These are phyloP conservation scores for Crotalus helleri DNA, from an alignment of 2,113 vertebrate genomes.

Conservation along the genomic window DNA sequence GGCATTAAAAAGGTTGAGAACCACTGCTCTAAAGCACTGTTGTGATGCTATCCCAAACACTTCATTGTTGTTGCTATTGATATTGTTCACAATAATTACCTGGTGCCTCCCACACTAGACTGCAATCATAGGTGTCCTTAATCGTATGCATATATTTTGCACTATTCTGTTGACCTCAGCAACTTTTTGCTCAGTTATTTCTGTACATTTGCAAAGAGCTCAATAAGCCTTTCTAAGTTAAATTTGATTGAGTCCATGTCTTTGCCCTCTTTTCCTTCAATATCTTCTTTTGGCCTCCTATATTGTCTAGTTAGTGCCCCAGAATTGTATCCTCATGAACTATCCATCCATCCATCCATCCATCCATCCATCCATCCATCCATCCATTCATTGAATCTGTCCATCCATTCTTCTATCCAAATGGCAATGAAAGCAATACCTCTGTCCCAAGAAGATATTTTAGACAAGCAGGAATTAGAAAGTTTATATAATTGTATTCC, in stretches of 20 bases:
- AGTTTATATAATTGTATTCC: not conserved
- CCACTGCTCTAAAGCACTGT: not conserved
- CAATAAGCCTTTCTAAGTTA: not conserved
- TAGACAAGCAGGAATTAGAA: not conserved
- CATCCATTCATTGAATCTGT: too few species aligned
- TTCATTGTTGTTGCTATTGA: not conserved
- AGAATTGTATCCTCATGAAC: not conserved
- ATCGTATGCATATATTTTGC: not conserved
- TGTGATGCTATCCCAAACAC: not conserved
- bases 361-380: too few species aligned
- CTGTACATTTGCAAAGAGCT: not conserved
- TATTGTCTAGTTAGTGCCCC: not conserved
- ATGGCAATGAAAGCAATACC: not conserved
- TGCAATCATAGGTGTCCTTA: not conserved
- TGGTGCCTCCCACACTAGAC: not conserved
- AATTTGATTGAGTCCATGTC: not conserved
- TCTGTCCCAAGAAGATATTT: not conserved
- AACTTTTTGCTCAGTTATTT: not conserved
- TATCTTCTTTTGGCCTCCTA: not conserved
- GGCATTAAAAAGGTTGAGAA: too few species aligned
- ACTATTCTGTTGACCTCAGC: not conserved
- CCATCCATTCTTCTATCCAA: not conserved
- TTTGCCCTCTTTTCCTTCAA: not conserved
- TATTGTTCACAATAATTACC: not conserved
- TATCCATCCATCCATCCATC: not conserved